Evolutionary conservation across 2,113 vertebrate species (phyloP).

Genomic region (Heterotis niloticus): DNA sequence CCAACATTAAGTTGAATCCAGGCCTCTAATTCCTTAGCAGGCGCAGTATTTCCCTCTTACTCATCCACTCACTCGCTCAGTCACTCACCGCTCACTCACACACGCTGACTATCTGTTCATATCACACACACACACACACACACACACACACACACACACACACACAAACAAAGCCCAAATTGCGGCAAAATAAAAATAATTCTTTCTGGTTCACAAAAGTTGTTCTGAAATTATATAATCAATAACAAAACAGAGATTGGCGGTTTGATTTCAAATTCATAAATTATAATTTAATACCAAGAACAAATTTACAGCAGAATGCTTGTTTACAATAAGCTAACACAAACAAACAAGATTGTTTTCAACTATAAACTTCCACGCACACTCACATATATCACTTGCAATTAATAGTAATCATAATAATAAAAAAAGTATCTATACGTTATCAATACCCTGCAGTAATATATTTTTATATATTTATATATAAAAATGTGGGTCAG

Average conservation of each 20-base stretch:
- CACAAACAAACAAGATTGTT: conserved; percentile 73
- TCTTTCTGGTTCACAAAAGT: neutral
- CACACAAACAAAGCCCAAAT: neutral
- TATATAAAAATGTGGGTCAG: conserved; percentile 78
- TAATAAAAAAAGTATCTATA: conserved; percentile 74
- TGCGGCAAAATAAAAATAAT: neutral
- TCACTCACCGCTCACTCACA: neutral
- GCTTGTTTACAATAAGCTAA: conserved; percentile 85
- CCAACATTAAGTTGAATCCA: conserved; percentile 8
- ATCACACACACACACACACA: neutral
- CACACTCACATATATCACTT: conserved; percentile 77
- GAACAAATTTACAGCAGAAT: conserved; percentile 88
- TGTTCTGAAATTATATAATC: conserved; percentile 9
- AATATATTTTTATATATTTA: conserved; percentile 75
- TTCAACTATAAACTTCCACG: conserved; percentile 71
- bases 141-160: neutral
- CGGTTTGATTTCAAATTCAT: conserved; percentile 89
- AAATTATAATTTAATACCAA: conserved; percentile 96
- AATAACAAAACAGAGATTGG: conserved; percentile 78
- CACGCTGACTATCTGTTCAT: no score
- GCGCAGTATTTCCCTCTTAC: neutral
- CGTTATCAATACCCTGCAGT: conserved; percentile 72
- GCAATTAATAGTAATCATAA: conserved; percentile 77
- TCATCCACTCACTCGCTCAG: no score
- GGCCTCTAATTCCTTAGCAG: neutral